phyloP scores from a whole-genome alignment of 2,888 invertebrate species.

The Agrotis segetum region DNA sequence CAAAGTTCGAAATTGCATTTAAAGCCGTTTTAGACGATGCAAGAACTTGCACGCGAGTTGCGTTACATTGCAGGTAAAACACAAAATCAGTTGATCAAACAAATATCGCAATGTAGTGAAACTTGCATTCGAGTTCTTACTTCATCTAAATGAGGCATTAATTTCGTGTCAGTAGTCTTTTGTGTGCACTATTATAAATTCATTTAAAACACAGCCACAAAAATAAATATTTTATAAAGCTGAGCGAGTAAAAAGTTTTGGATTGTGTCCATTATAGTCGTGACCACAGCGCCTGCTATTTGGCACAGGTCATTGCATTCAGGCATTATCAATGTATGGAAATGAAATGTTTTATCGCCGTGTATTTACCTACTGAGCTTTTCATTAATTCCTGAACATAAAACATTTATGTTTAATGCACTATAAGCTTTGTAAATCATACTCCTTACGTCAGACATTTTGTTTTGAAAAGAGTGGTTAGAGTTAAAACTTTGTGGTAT shows the following conservation, averaged over 20 bases:
- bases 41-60: too few relatives aligned
- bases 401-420: slow-evolving; percentile 41
- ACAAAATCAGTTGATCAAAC: too few relatives aligned
- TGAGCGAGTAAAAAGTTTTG: slow-evolving; percentile 79
- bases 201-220: slow-evolving; percentile 35
- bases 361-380: slow-evolving; percentile 54
- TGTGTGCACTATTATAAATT: neutral
- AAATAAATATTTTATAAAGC: slow-evolving; percentile 61
- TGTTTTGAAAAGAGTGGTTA: slow-evolving; percentile 19
- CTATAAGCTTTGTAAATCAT: slow-evolving; percentile 38
- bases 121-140: too few relatives aligned
- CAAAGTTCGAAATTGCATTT: neutral
- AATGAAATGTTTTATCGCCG: slow-evolving; percentile 66
- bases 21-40: neutral
- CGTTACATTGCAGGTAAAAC: too few relatives aligned
- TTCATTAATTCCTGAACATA: slow-evolving; percentile 45
- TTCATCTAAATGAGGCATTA: too few relatives aligned
- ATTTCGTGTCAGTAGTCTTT: neutral
- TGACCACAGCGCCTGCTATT: slow-evolving; percentile 82
- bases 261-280: slow-evolving; percentile 85
- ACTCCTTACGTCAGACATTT: neutral
- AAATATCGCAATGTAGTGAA: too few relatives aligned
- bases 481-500: slow-evolving; percentile 28
- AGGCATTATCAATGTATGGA: slow-evolving; percentile 74
- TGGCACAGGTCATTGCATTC: slow-evolving; percentile 78